phyloP scores from a whole-genome alignment of 23 tunicate species.

The Ascidia mentula region DNA sequence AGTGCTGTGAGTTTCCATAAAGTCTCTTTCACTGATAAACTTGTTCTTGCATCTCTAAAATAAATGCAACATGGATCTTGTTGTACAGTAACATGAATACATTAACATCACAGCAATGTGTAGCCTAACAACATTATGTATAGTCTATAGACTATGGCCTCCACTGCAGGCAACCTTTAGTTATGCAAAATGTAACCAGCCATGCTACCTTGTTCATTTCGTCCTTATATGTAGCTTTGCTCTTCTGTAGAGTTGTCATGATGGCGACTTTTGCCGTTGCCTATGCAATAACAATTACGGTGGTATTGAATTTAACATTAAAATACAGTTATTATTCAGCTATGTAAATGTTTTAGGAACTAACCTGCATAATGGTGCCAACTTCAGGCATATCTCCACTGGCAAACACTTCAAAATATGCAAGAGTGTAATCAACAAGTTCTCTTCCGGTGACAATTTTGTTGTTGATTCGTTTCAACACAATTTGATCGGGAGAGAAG shows the following conservation, averaged over 20 bases:
- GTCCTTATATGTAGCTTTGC: neutral
- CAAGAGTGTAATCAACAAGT: constrained; percentile 22
- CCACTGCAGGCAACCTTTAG: no score
- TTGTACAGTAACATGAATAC: no score
- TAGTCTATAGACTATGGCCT: no score
- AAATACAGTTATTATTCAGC: no score
- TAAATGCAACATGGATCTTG: no score
- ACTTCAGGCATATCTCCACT: constrained; percentile 40
- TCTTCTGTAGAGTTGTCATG: neutral
- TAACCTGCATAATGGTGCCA: constrained; percentile 40
- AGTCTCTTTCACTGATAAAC: neutral
- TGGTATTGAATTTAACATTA: no score
- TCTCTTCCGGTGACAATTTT: constrained; percentile 31
- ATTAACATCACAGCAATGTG: neutral
- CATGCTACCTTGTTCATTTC: neutral
- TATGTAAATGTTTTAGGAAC: no score
- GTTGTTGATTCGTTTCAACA: constrained; percentile 32
- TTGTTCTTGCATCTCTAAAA: neutral
- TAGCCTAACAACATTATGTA: no score
- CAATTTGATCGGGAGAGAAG: constrained; percentile 24
- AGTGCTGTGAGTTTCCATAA: neutral
- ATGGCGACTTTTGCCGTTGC: neutral
- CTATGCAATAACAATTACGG: neutral
- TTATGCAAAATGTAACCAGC: no score
- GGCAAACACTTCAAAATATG: constrained; percentile 19